Evolutionary conservation across 1,140 invertebrate genomes (phyloP).

Genomic region (Temnothorax longispinosus): DNA sequence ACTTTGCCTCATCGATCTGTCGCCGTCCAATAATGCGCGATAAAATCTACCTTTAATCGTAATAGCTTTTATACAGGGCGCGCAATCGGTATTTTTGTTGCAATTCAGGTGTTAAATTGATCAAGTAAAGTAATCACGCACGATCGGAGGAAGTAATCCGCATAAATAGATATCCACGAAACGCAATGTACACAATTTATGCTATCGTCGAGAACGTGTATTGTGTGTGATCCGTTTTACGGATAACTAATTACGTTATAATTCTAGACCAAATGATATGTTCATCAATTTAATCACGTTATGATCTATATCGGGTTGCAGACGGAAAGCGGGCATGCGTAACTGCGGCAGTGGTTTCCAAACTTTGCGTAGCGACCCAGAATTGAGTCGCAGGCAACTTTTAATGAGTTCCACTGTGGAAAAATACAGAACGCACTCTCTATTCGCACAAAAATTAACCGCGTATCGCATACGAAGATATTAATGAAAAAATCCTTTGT

Average conservation of each 20-base stretch:
- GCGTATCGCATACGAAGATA: neutral
- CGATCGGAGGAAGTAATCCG: constrained; percentile 43
- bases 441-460: constrained; percentile 11
- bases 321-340: constrained; percentile 41
- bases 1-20: constrained; percentile 50
- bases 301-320: constrained; percentile 48
- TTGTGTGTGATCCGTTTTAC: constrained; percentile 53
- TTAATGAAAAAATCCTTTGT: neutral
- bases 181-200: constrained; percentile 37
- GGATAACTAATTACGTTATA: constrained; percentile 61
- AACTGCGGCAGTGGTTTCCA: constrained; percentile 43
- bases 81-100: constrained; percentile 30
- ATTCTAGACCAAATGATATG: constrained; percentile 61
- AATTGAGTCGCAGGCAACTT: constrained; percentile 46
- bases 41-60: constrained; percentile 43
- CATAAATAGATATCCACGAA: constrained; percentile 36
- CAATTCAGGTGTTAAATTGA: constrained; percentile 48
- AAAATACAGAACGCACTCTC: constrained; percentile 26
- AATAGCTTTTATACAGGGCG: neutral
- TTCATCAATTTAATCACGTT: constrained; percentile 61
- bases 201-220: constrained; percentile 26
- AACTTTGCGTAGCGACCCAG: constrained; percentile 18
- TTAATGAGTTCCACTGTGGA: constrained; percentile 28
- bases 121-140: constrained; percentile 56
- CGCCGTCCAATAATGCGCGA: constrained; percentile 28